Percentiles rank a stretch among this genome's conserved stretches.
Conservation (phyloP, 2,113 vertebrate genomes). For the Oreotrochilus melanogaster region DNA sequence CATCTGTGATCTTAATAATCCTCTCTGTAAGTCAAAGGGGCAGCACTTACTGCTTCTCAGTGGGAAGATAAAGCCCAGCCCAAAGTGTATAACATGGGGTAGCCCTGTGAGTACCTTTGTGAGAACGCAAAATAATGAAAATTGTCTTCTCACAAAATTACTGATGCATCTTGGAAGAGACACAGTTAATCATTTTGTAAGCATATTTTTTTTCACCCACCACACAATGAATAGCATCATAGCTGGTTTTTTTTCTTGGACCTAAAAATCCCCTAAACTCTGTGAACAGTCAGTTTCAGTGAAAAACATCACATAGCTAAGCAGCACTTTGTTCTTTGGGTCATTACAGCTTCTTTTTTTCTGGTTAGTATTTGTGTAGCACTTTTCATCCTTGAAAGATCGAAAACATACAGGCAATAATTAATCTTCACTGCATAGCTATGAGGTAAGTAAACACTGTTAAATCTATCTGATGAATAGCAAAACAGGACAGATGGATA, state of each 20-base stretch:
- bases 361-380: neutral
- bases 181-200: neutral
- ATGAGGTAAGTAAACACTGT: neutral
- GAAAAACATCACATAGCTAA: neutral
- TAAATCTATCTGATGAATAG: neutral
- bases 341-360: neutral
- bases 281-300: neutral
- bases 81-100: neutral
- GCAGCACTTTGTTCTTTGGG: neutral
- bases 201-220: accelerated
- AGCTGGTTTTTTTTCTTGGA: neutral
- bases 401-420: neutral
- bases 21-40: neutral
- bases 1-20: neutral
- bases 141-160: neutral
- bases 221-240: accelerated
- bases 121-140: neutral
- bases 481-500: neutral
- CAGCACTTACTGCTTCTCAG: neutral
- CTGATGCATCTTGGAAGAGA: neutral
- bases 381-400: neutral
- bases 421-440: neutral
- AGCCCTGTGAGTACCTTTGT: neutral
- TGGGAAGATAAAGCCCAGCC: neutral
- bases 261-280: neutral